A percentile compares a stretch with the other conserved stretches of the same genome.
Conservation (phyloP, 2,888 invertebrate genomes). For the Drosophila yooni region DNA sequence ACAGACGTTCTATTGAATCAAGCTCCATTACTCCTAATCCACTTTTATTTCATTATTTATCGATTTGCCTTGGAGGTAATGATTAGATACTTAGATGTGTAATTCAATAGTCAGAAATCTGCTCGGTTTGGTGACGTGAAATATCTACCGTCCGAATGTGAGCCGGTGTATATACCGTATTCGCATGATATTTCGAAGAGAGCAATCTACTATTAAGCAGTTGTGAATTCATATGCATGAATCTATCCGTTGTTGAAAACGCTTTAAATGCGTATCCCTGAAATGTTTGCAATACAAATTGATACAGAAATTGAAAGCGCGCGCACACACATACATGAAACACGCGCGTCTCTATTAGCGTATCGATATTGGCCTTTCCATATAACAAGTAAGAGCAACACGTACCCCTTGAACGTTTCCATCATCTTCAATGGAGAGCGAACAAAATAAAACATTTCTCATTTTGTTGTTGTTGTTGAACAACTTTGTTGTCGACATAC, state of each 20-base stretch:
- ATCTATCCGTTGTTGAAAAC: not conserved
- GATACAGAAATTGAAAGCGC: slow-evolving; percentile 2
- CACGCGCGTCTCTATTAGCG: slow-evolving; percentile 4
- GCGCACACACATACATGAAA: not conserved
- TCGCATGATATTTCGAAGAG: not conserved
- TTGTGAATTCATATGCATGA: not conserved
- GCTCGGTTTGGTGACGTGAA: not conserved
- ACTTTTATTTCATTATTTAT: not conserved
- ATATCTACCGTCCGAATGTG: not conserved
- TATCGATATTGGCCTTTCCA: not conserved
- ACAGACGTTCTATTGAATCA: not conserved
- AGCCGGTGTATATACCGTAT: not conserved
- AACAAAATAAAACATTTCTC: slow-evolving; percentile 16
- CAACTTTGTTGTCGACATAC: slow-evolving; percentile 23
- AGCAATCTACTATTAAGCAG: not conserved
- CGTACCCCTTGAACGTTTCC: not conserved
- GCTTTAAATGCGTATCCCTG: not conserved
- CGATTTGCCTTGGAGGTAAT: not conserved
- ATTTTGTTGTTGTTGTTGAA: slow-evolving; percentile 23
- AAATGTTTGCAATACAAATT: slow-evolving; percentile 13
- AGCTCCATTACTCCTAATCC: not conserved
- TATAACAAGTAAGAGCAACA: not conserved
- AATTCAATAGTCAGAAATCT: not conserved
- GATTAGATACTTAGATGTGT: not conserved
- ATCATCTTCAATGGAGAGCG: slow-evolving; percentile 5